Evolutionary conservation across 1,140 invertebrate genomes (phyloP), one percentile per base, ranked within the genome.

Genomic region (Thaumatotibia leucotreta): DNA sequence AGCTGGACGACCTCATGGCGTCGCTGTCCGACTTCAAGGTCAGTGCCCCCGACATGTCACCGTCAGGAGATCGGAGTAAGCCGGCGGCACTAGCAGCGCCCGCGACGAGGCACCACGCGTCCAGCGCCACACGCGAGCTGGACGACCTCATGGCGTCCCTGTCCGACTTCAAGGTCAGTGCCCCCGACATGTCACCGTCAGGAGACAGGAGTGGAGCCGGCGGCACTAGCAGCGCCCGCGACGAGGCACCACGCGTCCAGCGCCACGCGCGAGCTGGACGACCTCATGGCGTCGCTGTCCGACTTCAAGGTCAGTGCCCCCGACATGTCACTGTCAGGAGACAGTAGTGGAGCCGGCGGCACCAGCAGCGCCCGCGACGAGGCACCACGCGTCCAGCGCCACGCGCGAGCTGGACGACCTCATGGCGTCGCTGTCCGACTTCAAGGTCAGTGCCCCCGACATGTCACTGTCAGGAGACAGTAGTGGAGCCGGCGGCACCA

Each of bases 111-210:
- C 86, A 91, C 31, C 86, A 95, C 39, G 97, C 97, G 4, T 98
- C 97, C 62, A 96, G 95, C 65, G 98, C 98, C n/a, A 99, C 98
- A 10, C 95, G 96, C 81, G 98, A 99, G 87, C 93, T 99, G 27
- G 98, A 99, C 85, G 97, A 99, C 76, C 92, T 99, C 24, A 99
- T 99, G 98, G 97, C 97, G 1, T 98, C 98, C 1, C 91, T 99
- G 0, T 98, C 97, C 1, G 97, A 99, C 80, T 98, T 99, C 88
- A 99, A 98, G n/a, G 88, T 6, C 93, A 93, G 1, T 92, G 92
- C 22, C 94, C 93, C 8, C 93, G 93, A 70, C 94, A 94, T 83
- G 94, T 95, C 49, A 94, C 93, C n/a, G 94, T 95, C 31, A 95
- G 54, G 94, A 95, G 82, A 92, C 93, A 0, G 88, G 93, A 33